Base-by-base conservation (phyloP, 2,888 invertebrate species). In the Cephalotes varians region DNA sequence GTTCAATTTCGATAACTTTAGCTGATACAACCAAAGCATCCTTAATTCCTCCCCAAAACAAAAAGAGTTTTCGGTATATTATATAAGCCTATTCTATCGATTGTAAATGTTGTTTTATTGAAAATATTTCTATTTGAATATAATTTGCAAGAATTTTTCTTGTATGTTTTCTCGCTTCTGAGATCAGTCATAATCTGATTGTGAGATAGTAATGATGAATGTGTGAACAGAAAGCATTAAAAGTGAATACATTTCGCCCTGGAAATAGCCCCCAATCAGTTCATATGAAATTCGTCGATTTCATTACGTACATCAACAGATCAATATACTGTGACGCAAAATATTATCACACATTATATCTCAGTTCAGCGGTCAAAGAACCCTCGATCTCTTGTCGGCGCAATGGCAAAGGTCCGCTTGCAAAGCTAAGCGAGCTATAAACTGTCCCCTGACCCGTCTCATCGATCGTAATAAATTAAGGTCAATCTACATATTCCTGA, bases 391-490 rank as follows among this genome's bases (percentile, higher is more conserved):
- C 64, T 77, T 25, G 72, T 37, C 54, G 44, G 58, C 65, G 40
- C 37, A 28, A 72, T 54, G 71, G 62, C 44, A 79, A 58, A 77
- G 71, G 80, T 37, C 67, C 49, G 44, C 40, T 49, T 56, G 54
- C 47, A 65, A 85, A 87, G 85, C 85, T 85, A 79, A 87, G 82
- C 83, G 82, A 81, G 85, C 87, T 88, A 87, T 83, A 81, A 88
- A 85, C 77, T 74, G 60, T 69, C 71, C 81, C 49, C 80, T 77
- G 88, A 86, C 72, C 82, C 69, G 86, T 84, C 58, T 77, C 74
- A 87, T 88, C 86, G 86, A 86, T 88, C 86, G 86, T 34, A n/a
- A 47, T 73, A 79, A 87, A 87, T 87, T 87, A 87, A 86, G 86
- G 88, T 69, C 87, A 85, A 81, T 81, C 79, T 69, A 64, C 51